Conservation (phyloP, 2,113 vertebrate species). For the Barnardius zonarius region DNA sequence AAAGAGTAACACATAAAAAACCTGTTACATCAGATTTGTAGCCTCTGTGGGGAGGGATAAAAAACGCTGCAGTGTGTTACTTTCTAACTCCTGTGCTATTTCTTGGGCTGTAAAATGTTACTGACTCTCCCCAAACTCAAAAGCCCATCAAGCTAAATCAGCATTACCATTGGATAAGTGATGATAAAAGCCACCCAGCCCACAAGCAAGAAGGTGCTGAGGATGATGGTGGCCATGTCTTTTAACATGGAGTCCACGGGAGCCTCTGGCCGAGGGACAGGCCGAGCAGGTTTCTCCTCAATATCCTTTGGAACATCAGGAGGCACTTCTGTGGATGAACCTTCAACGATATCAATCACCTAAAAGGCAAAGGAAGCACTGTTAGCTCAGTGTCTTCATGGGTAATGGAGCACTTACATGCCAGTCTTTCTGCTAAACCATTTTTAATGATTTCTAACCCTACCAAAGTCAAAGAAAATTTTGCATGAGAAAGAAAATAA, state of each 20-base stretch:
- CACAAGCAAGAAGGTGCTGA: slow-evolving; percentile 92
- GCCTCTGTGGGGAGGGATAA: not conserved
- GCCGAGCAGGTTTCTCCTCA: slow-evolving; percentile 75
- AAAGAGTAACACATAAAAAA: not conserved
- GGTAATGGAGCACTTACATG: not conserved
- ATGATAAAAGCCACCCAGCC: slow-evolving; percentile 97
- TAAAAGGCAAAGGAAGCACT: slow-evolving; percentile 40
- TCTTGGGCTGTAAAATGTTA: not conserved
- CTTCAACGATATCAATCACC: slow-evolving; percentile 85
- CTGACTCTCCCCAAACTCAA: not conserved
- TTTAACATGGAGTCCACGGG: slow-evolving; percentile 92
- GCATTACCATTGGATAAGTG: slow-evolving; percentile 90
- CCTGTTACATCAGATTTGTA: not conserved
- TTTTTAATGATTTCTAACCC: not conserved
- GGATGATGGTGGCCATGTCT: slow-evolving; percentile 94
- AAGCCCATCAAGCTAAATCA: not conserved
- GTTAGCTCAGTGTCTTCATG: not conserved
- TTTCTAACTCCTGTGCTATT: not conserved
- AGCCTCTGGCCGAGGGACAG: slow-evolving; percentile 76
- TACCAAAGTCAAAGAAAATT: not conserved
- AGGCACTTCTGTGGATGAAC: slow-evolving; percentile 68
- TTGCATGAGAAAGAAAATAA: not conserved
- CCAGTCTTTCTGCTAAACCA: not conserved
- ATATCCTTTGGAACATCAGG: slow-evolving; percentile 76
- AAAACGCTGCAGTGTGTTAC: not conserved